Evolutionary conservation across 2,888 invertebrate genomes (phyloP), one percentile per base, ranked within the genome.

Genomic region (Aleiodes testaceus): DNA sequence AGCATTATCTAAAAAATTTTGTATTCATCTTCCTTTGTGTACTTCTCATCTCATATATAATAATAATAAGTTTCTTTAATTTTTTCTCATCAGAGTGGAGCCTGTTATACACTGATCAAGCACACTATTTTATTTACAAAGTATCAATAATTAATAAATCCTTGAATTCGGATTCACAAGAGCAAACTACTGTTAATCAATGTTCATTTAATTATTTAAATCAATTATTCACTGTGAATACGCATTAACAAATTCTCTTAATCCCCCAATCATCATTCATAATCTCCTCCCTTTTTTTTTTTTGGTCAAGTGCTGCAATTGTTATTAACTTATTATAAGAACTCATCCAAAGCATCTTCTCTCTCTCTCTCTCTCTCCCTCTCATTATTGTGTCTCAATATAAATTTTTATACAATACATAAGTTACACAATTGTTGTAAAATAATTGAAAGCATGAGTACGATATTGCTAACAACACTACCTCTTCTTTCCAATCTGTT

Each of bases 401-500:
- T 36, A 36, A 4, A 36, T 9, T 36, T 36, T 36, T 36, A 36
- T 36, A 36, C 36, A 36, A n/a, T 36, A 36, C 9, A 36, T 36
- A 36, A 36, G 36, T 9, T 36, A 50, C 50, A 18, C 36, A 59
- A 59, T 59, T 14, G 52, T 53, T 50, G 26, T 26, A 26, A 73
- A 61, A 70, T 61, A 49, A 74, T 66, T 70, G 66, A 70, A 72
- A 72, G 63, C 69, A 70, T 74, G 75, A 75, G 71, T 73, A 69
- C 74, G 61, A 74, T 75, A 69, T 72, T 76, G 82, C 83, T 84
- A 85, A 77, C 87, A 85, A 77, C 87, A 87, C 87, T 87, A 87
- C 85, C 87, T 87, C 76, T 86, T 87, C 82, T 86, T 87, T n/a
- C 79, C 80, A 45, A 81, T 70, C 42, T 82, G 83, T 72, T 87